Base-by-base conservation (phyloP, 2,113 vertebrate species). In the Eptatretus burgeri region DNA sequence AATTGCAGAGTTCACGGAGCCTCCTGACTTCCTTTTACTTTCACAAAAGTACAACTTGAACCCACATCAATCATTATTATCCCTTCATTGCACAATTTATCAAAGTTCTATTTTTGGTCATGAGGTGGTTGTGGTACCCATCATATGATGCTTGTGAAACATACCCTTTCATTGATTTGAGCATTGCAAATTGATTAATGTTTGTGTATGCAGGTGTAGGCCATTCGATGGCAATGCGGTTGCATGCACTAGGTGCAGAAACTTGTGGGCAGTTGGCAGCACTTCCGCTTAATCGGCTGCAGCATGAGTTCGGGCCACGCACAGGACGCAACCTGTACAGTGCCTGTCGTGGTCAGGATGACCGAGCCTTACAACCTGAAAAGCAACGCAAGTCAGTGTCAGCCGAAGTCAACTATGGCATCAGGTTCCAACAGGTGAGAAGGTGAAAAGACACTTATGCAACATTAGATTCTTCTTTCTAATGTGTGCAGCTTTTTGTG, bases 341-440 rank as follows among this genome's bases (percentile, higher is more conserved):
- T 65, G 95, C 94, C 72, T 89, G 85, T 71, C 77, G 87, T 65
- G 91, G 91, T 49, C 76, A 95, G 67, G 89, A 98, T 65, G 89
- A 95, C 66, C 75, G 91, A 60, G 86, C 83, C 1, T 82, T 98
- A 66, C 79, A 82, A 71, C 82, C 80, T 51, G 83, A 94, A 69
- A 95, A 85, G 71, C 81, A 86, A 68, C 83, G 89, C 66, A 98
- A 94, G 72, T 94, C 91, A 11, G 77, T 98, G 70, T 98, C 89
- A 13, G 91, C 91, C 14, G 91, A 94, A 72, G 93, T 98, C 76
- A 98, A 98, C 74, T 98, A 96, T 73, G 91, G 91, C 67, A 94
- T 98, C 69, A 82, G 91, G 27, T 98, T 98, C 70, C 80, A 80
- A 5, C 77, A 77, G 81, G 91, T 95, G 71, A 68, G 68, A n/a